Conservation (phyloP, 2,888 invertebrate species). For the Lasioglossum leucozonium region DNA sequence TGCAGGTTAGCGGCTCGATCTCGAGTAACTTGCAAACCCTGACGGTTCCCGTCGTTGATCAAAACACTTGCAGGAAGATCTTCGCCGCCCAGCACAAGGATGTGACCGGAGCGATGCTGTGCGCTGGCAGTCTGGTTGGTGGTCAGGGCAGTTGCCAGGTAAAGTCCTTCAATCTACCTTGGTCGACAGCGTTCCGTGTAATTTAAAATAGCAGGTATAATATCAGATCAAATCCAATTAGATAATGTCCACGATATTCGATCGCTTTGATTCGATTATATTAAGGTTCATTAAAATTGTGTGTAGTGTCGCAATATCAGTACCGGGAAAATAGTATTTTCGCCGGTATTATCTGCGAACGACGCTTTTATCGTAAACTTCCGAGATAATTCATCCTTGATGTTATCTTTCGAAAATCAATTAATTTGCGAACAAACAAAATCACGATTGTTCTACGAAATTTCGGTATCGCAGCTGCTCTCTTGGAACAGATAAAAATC, state of each 20-base stretch:
- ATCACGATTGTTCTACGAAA: neutral
- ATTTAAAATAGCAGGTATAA: too few relatives aligned
- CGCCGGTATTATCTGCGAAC: neutral
- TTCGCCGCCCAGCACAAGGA: slow-evolving; percentile 76
- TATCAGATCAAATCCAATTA: neutral
- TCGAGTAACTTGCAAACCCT: slow-evolving; percentile 36
- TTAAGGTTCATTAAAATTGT: too few relatives aligned
- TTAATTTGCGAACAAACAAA: neutral
- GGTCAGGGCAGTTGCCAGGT: slow-evolving; percentile 76
- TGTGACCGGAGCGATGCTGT: slow-evolving; percentile 77
- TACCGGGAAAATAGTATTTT: neutral
- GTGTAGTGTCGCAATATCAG: neutral
- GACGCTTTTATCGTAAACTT: neutral
- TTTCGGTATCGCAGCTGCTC: neutral
- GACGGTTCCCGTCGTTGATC: slow-evolving; percentile 84
- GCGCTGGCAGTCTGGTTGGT: slow-evolving; percentile 72
- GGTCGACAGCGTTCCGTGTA: too few relatives aligned
- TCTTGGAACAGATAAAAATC: neutral
- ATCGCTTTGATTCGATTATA: neutral
- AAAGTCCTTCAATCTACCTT: neutral
- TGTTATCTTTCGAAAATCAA: neutral
- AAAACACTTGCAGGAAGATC: slow-evolving; percentile 80
- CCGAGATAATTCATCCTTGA: neutral
- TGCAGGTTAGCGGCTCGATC: slow-evolving; percentile 38
- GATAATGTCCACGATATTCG: too few relatives aligned